A percentile compares a stretch with the other conserved stretches of the same genome.
These are phyloP conservation scores for Brachionus calyciflorus DNA, from an alignment of 1,140 invertebrate species.

Conservation along the genomic window DNA sequence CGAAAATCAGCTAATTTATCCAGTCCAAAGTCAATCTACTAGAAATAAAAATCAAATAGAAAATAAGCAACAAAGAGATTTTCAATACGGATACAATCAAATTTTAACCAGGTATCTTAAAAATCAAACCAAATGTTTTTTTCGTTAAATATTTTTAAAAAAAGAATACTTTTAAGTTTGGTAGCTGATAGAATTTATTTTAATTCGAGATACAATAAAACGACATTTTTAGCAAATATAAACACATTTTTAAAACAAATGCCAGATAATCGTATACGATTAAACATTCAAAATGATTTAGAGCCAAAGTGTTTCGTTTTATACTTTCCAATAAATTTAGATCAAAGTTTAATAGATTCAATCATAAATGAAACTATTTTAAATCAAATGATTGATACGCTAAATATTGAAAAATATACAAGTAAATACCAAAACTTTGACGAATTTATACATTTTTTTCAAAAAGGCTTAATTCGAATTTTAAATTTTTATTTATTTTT, in stretches of 20 bases:
- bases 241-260: conserved; percentile 68
- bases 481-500: no score
- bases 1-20: conserved; percentile 75
- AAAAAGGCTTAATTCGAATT: no score
- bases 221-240: conserved; percentile 68
- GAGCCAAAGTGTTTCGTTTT: conserved; percentile 67
- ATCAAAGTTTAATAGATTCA: conserved; percentile 45
- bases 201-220: conserved; percentile 71
- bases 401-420: conserved; percentile 10
- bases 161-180: conserved; percentile 64
- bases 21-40: conserved; percentile 63
- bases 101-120: conserved; percentile 63
- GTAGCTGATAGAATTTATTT: conserved; percentile 71
- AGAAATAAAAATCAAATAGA: background rate
- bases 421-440: background rate
- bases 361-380: conserved; percentile 22
- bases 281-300: conserved; percentile 63
- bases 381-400: background rate
- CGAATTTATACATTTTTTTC: no score
- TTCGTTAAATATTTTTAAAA: conserved; percentile 47
- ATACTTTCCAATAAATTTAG: conserved; percentile 68
- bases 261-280: conserved; percentile 66
- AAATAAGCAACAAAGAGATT: conserved; percentile 67
- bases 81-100: conserved; percentile 76
- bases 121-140: background rate